Conservation (phyloP, 2,797 vertebrate genomes). For the Helicolenus hilgendorfi region DNA sequence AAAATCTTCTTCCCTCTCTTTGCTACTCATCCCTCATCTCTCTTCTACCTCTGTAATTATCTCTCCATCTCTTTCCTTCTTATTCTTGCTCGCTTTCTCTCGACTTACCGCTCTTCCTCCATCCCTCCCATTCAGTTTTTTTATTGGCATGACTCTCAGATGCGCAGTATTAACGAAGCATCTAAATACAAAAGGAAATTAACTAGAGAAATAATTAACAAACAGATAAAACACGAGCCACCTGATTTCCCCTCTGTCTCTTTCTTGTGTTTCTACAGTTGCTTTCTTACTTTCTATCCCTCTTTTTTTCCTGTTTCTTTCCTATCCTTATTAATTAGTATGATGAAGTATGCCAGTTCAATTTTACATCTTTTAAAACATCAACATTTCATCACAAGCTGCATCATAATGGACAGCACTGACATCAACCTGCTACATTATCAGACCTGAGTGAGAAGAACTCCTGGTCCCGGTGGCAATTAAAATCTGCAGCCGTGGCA, state of each 20-base stretch:
- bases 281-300: slow-evolving; percentile 2
- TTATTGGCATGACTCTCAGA: slow-evolving; percentile 71
- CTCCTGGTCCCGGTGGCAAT: slow-evolving; percentile 28
- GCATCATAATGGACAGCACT: background rate
- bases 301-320: background rate
- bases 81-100: slow-evolving; percentile 19
- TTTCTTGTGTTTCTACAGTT: slow-evolving; percentile 57
- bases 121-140: slow-evolving; percentile 35
- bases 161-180: slow-evolving; percentile 61
- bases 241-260: slow-evolving; percentile 74
- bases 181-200: slow-evolving; percentile 71
- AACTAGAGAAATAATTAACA: slow-evolving; percentile 74
- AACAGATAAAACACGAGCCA: slow-evolving; percentile 61
- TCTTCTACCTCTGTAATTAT: background rate
- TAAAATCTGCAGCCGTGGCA: slow-evolving; percentile 42
- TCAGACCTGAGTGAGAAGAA: slow-evolving; percentile 16
- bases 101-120: slow-evolving; percentile 22
- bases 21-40: background rate
- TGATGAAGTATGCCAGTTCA: background rate
- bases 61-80: background rate
- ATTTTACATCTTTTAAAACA: background rate
- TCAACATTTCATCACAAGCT: background rate
- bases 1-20: slow-evolving; percentile 2
- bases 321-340: background rate
- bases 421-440: background rate